Evolutionary conservation across 2,797 vertebrate genomes (phyloP).

Genomic region (Merluccius polli): DNA sequence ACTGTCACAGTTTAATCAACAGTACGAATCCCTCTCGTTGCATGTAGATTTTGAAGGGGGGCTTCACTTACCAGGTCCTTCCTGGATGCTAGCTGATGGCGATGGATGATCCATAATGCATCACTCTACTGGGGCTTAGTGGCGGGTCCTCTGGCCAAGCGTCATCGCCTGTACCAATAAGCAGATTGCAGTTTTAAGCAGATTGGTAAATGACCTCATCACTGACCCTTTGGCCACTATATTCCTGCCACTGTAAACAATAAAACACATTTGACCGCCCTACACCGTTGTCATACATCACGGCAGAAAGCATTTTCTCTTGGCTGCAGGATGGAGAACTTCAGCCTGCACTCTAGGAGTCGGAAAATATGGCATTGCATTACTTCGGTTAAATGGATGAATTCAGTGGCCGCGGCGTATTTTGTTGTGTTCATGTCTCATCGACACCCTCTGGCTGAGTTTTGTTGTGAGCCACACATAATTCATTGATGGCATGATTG

Average conservation of each 20-base stretch:
- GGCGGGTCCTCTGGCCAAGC: conserved; percentile 16
- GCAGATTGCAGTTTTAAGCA: conserved; percentile 13
- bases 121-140: conserved; percentile 27
- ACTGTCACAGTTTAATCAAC: background rate
- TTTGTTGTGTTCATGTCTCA: conserved; percentile 24
- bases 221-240: background rate
- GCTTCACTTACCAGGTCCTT: background rate
- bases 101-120: conserved; percentile 45
- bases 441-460: conserved; percentile 34
- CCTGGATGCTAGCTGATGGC: conserved; percentile 20
- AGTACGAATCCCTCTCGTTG: background rate
- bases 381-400: background rate
- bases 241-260: background rate
- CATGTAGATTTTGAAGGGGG: background rate
- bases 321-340: background rate
- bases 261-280: background rate
- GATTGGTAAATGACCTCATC: conserved; percentile 24
- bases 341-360: background rate
- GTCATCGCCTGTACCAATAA: conserved; percentile 16
- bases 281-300: background rate
- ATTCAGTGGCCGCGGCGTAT: background rate
- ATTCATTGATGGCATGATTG: conserved; percentile 66
- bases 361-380: background rate
- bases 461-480: conserved; percentile 31
- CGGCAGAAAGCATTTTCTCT: background rate